Conservation (phyloP, 2,113 vertebrate genomes). For the Promerops cafer region DNA sequence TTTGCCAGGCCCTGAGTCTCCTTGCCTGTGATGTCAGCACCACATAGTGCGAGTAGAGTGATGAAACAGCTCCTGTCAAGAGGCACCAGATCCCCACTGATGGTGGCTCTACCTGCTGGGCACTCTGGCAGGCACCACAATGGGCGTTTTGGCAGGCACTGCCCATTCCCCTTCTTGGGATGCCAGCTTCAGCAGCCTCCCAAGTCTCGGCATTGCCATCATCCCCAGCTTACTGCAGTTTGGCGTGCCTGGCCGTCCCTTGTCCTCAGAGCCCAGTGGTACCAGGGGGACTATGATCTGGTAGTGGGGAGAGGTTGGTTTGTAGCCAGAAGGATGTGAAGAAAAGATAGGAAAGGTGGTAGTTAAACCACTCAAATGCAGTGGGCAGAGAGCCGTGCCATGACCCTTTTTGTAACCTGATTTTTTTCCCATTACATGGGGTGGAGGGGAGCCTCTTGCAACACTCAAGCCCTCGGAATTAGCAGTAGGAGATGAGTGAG, state of each 20-base stretch:
- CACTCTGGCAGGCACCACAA: neutral
- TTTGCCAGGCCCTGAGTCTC: neutral
- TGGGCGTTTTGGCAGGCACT: neutral
- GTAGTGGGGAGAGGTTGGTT: neutral
- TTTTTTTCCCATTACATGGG: neutral
- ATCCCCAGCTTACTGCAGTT: neutral
- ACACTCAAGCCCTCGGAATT: neutral
- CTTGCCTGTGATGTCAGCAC: neutral
- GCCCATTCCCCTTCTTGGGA: neutral
- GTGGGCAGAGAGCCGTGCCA: neutral
- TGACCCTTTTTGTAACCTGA: neutral
- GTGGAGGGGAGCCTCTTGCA: neutral
- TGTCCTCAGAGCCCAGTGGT: neutral
- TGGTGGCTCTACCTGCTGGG: neutral
- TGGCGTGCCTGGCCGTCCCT: neutral
- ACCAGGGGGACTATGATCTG: neutral
- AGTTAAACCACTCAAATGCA: neutral
- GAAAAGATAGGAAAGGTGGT: neutral
- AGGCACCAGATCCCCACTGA: neutral
- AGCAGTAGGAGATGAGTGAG: neutral
- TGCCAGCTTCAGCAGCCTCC: neutral
- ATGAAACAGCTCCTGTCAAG: neutral
- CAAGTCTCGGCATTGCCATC: neutral
- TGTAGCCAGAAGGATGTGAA: neutral
- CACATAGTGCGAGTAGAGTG: neutral